Base-by-base conservation (phyloP, 2,888 invertebrate genomes). In the Tryphoninae sp. region DNA sequence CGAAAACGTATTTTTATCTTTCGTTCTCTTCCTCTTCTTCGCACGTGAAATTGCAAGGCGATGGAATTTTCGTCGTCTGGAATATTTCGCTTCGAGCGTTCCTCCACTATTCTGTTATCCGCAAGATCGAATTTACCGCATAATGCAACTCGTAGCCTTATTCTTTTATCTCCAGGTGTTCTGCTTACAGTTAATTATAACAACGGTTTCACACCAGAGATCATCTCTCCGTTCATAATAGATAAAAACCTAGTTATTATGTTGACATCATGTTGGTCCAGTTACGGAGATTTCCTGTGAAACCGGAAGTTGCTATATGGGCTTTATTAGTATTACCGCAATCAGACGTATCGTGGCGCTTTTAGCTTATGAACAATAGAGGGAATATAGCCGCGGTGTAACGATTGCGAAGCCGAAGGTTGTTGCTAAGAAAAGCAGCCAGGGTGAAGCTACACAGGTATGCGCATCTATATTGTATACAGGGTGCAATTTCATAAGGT, bases 1-100 rank as follows among this genome's bases (percentile, higher is more conserved):
- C 64, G 65, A 75, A 75, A 81, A 67, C 67, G 69, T 68, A 81
- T 81, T 81, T 81, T 78, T 67, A 78, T 75, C 78, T 59, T 22
- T 51, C 13, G 11, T 13, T 33, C 68, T 26, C 53, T 22, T 53
- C 7, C 23, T 26, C 33, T 26, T 33, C 16, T 13, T 51, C 23
- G 59, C 59, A 19, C 11, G 7, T 22, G 65, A 67, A 75, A 76
- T 23, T 72, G 76, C 80, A 76, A 16, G 61, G 51, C 67, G 7
- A 76, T 53, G 72, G 40, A 75, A 75, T 49, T 65, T 72, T 72
- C 64, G 26, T 42, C 75, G 42, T 23, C 62, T 11, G 45, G 23
- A 61, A 49, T 53, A 51, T 58, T n/a, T 40, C n/a, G 42, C 71
- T 59, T 69, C 26, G 59, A 71, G 59, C 45, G 16, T 61, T 19